Base-by-base conservation (phyloP, 2,888 invertebrate species). In the Tipula lateralis region DNA sequence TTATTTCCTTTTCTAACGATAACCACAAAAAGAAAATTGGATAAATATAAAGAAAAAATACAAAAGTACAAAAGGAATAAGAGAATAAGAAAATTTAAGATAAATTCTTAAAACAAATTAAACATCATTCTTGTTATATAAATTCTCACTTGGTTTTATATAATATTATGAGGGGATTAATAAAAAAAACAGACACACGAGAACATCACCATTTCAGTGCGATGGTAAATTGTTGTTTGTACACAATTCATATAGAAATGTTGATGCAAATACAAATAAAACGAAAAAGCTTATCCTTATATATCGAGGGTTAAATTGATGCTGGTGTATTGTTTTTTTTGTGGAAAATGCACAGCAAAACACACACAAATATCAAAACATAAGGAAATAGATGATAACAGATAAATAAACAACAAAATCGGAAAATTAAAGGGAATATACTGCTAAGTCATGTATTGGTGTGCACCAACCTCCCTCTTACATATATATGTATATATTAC, bases 21-120 rank as follows among this genome's bases (percentile, higher is more conserved):
- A 66, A 66, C 24, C n/a, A n/a, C 19, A 66, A 66, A 66, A 9
- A 12, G 7, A 66, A 66, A 66, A 66, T 66, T 66, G 66, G 66
- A 66, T 66, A 66, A 66, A 66, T 9, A 66, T 66, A 44, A 44
- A 44, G 44, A 9, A 36, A 36, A 36, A 36, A 36, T 36, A 9
- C 6, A n/a, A n/a, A n/a, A n/a, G n/a, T n/a, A n/a, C 6, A 16
- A 50, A 50, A 50, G 9, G 16, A 44, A 16, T 50, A n/a, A 16
- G 24, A 66, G 24, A 66, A 66, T 66, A 66, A 19, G 66, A 66
- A 66, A 24, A 24, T 66, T 66, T 66, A 24, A 24, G 66, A 66
- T 66, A 66, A 66, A 66, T 66, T 66, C 66, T 19, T 66, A 24
- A 66, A 66, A 66, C 66, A 66, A 66, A 66, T 66, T 66, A 66